A percentile compares a stretch with the other conserved stretches of the same genome.
phyloP scores from a whole-genome alignment of 1,140 invertebrate genomes.

The Micrasema minimum region DNA sequence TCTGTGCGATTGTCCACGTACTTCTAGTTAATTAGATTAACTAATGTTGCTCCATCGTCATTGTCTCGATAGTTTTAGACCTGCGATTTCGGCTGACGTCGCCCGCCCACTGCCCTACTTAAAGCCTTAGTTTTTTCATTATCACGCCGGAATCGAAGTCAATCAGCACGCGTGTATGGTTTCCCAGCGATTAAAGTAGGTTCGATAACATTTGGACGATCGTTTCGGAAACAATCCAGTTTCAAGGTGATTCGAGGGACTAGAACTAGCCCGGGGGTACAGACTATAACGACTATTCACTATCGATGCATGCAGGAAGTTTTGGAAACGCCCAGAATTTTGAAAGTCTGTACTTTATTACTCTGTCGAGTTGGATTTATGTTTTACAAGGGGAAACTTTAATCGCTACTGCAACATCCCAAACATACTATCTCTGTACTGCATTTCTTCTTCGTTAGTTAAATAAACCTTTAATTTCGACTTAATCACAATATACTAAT shows the following conservation, averaged over 20 bases:
- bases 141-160: slow-evolving; percentile 17
- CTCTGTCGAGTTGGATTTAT: slow-evolving; percentile 25
- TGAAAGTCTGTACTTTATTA: slow-evolving; percentile 18
- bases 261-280: slow-evolving; percentile 19
- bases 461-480: too few species aligned
- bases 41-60: slow-evolving; percentile 17
- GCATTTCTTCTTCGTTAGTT: too few species aligned
- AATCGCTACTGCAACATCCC: slow-evolving; percentile 1
- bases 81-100: slow-evolving; percentile 20
- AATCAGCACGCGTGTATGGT: background rate
- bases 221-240: slow-evolving; percentile 23
- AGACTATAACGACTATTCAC: slow-evolving; percentile 23
- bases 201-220: slow-evolving; percentile 16
- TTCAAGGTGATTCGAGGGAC: slow-evolving; percentile 28
- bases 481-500: too few species aligned
- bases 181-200: slow-evolving; percentile 13
- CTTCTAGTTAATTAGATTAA: slow-evolving; percentile 24
- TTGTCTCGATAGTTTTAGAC: slow-evolving; percentile 20
- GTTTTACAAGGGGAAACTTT: background rate
- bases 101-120: slow-evolving; percentile 30
- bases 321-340: slow-evolving; percentile 28
- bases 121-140: slow-evolving; percentile 14
- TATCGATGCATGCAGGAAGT: slow-evolving; percentile 22
- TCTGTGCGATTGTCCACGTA: too few species aligned
- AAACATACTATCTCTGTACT: background rate